phyloP scores from a whole-genome alignment of 2,888 invertebrate species.

The Omphaloscelis lunosa region DNA sequence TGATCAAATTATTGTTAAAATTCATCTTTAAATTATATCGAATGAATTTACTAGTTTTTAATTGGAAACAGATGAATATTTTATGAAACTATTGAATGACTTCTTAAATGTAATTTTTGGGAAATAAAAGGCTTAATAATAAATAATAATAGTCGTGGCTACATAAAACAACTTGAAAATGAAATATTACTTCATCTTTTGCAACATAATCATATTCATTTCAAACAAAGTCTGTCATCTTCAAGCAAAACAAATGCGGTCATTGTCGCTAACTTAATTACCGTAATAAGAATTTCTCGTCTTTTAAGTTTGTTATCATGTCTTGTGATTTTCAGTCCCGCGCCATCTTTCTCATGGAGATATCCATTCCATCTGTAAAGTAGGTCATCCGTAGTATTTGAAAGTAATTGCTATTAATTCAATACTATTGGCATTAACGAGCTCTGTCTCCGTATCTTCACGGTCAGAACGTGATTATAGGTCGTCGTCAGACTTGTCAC shows the following conservation, averaged over 20 bases:
- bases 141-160: no score
- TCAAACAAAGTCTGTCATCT: background rate
- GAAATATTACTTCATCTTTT: background rate
- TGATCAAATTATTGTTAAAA: no score
- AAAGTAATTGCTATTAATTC: constrained; percentile 42
- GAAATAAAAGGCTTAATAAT: no score
- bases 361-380: background rate
- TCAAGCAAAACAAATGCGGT: background rate
- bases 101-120: no score
- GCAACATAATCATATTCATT: background rate
- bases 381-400: constrained; percentile 36
- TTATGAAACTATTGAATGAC: no score
- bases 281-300: background rate
- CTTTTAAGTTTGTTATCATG: no score
- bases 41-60: no score
- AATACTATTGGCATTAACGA: constrained; percentile 53
- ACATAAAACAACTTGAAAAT: background rate
- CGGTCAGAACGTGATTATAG: constrained; percentile 45
- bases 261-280: background rate
- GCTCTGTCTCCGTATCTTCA: constrained; percentile 50
- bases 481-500: constrained; percentile 26
- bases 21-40: no score
- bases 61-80: no score
- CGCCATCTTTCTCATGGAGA: background rate
- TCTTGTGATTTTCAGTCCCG: constrained; percentile 2